Evolutionary conservation across 2,888 invertebrate genomes (phyloP), one percentile per base, ranked within the genome.

Genomic region (Protula sp.): DNA sequence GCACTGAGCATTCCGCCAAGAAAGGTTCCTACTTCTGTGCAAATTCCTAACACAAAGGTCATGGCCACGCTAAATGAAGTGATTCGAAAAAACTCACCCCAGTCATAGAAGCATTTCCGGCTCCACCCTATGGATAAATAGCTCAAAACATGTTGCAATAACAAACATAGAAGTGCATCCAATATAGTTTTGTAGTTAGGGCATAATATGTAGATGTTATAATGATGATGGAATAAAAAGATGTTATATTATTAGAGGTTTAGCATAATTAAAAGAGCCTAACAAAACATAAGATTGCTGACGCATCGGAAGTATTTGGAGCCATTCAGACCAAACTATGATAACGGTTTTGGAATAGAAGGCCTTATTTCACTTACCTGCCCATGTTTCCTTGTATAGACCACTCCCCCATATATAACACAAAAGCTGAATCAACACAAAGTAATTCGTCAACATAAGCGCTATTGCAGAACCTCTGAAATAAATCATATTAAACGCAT

Each of bases 21-120:
- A 57, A 67, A 69, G 24, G 69, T 69, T 31, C 70, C 67, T 3
- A 64, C 62, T 56, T 70, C 70, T 2, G 70, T 70, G 56, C 65
- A 70, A 19, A 69, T 58, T 69, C 70, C 69, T 59, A 69, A 69
- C 38, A 70, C 64, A 61, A 69, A 63, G 29, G 68, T 70, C 68
- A 70, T 69, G 52, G 62, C 56, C 19, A 70, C 62, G 60, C 66
- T 66, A 22, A 66, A 62, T n/a, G 60, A 2, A n/a, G 59, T 59
- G 14, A 64, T 62, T n/a, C 48, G 45, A 2, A 64, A 63, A 58
- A 70, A 67, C 2, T 51, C 50, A 9, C 62, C 62, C 70, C 70
- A 70, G n/a, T 69, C 66, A 47, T 59, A 57, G 30, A 70, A 58
- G 47, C 66, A 63, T 38, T 67, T 65, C 62, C 66, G 58, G 31